These are phyloP conservation scores for Trypoxylus dichotomus DNA, from an alignment of 1,140 invertebrate species.

Conservation along the genomic window DNA sequence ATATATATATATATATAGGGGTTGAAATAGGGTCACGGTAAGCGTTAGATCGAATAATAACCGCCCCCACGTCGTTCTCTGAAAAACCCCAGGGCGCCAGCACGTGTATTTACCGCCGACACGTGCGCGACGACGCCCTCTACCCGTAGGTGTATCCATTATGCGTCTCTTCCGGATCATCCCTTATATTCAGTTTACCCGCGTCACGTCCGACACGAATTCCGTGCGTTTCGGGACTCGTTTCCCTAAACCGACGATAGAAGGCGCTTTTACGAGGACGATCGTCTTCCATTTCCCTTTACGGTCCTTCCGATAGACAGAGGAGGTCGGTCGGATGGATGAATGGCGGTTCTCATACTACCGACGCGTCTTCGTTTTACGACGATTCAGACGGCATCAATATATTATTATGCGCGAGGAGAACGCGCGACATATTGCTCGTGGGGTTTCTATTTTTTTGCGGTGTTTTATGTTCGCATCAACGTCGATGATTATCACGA, in stretches of 20 bases:
- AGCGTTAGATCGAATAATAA: neutral
- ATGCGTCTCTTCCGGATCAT: neutral
- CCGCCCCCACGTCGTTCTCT: neutral
- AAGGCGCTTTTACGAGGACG: neutral
- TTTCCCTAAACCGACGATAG: neutral
- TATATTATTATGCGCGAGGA: neutral
- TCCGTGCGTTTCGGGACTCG: neutral
- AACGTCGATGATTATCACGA: neutral
- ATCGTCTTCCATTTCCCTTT: neutral
- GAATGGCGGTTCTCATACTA: too few species aligned
- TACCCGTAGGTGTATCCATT: neutral
- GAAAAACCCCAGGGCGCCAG: neutral
- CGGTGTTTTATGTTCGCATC: neutral
- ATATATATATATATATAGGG: too few species aligned
- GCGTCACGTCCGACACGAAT: neutral
- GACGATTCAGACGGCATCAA: slow-evolving; percentile 5
- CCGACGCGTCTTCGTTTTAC: neutral
- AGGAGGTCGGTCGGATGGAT: neutral
- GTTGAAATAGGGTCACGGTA: neutral
- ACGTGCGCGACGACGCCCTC: neutral
- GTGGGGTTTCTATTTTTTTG: neutral
- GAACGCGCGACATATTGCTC: neutral
- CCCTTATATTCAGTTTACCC: neutral
- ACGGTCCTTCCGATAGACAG: neutral
- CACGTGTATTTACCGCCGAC: neutral